Conservation (phyloP, 2,888 invertebrate species). For the Microctonus aethiopoides region DNA sequence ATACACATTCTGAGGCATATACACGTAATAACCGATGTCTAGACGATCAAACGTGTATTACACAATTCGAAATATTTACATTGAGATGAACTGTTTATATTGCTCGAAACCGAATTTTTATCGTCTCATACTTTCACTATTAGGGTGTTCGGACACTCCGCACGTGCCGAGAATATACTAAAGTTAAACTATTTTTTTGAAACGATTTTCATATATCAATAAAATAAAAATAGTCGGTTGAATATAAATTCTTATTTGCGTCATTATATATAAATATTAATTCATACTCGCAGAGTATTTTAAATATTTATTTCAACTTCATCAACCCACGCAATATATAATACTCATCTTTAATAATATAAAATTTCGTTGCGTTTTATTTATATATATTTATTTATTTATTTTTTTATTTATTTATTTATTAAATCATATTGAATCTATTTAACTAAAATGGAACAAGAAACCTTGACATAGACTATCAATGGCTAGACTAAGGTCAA, state of each 20-base stretch:
- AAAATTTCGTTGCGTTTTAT: too few relatives aligned
- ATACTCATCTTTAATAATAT: too few relatives aligned
- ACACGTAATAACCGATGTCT: neutral
- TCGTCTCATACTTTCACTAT: constrained; percentile 60
- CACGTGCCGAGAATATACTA: constrained; percentile 53
- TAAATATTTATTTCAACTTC: too few relatives aligned
- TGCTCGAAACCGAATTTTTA: constrained; percentile 45
- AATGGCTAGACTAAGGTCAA: constrained; percentile 20
- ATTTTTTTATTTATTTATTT: neutral
- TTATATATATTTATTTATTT: neutral
- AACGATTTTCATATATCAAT: neutral
- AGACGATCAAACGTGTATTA: constrained; percentile 42
- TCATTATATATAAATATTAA: too few relatives aligned
- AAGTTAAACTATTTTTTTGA: neutral
- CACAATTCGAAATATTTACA: constrained; percentile 58
- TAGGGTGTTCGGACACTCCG: constrained; percentile 40
- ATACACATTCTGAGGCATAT: neutral
- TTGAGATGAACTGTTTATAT: constrained; percentile 55
- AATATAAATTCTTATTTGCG: too few relatives aligned
- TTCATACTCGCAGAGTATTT: too few relatives aligned
- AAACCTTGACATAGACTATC: neutral
- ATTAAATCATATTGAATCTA: too few relatives aligned
- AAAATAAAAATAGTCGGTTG: too few relatives aligned
- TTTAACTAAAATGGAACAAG: neutral
- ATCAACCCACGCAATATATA: too few relatives aligned